Evolutionary conservation across 2,888 invertebrate species (phyloP), one percentile per base, ranked within the genome.

Genomic region (Acrocyrtus sp.): DNA sequence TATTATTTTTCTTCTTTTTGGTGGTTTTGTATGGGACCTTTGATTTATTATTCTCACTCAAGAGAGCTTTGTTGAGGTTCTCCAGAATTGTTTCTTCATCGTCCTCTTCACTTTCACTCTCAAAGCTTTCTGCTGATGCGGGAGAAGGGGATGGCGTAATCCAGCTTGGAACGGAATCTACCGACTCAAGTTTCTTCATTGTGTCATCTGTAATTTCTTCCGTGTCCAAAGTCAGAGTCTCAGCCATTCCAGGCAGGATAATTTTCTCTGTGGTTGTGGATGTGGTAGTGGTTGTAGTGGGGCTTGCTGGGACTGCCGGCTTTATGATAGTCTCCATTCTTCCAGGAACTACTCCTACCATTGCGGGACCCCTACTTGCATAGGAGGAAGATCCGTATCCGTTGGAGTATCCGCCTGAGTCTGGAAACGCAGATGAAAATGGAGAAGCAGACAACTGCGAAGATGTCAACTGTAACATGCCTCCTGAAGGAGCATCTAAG

Each of bases 161-260:
- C 65, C 65, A 72, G 1, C 41, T 47, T 27, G 65, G 72, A 15
- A 72, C 56, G 3, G 65, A 43, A 19, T 72, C 39, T 4, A 54
- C 58, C 39, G 45, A 34, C 10, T 50, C 19, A 17, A 72, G 65
- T 29, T 72, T 72, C 39, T 66, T 51, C 54, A 72, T 43, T 6
- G 72, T 66, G 48, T 72, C 72, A 19, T 72, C 72, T 21, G 72
- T 72, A 48, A 72, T 66, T 47, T 72, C 72, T 1, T 72, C 66
- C 0, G 72, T 72, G 47, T 72, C 66, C 8, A 66, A 61, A 0
- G 54, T 72, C 8, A 72, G 10, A 15, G 72, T 72, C 56, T 72
- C 72, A 2, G 43, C 34, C 72, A 72, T 72, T 21, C 72, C 72
- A 3, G 47, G 60, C 10, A 72, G 48, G n/a, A 27, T 34, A 1